Conservation (phyloP, 92 coral and sea anemone species). For the Epizoanthus stellaris region DNA sequence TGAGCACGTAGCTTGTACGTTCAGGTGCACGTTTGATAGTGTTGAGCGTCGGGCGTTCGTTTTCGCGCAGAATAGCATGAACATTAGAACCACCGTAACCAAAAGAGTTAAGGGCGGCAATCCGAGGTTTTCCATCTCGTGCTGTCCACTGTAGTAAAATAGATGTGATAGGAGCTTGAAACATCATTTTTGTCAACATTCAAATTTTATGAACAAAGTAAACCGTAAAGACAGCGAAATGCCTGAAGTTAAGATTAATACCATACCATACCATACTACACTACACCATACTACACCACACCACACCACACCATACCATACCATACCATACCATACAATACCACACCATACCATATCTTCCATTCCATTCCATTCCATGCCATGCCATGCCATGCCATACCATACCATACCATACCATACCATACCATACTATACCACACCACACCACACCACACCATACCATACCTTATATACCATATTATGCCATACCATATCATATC, state of each 20-base stretch:
- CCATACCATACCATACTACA: conserved; percentile 13
- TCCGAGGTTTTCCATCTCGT: conserved; percentile 57
- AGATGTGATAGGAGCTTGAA: too few species aligned
- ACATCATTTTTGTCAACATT: not conserved
- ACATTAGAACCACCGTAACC: conserved; percentile 75
- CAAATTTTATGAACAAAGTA: too few species aligned
- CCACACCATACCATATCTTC: not conserved
- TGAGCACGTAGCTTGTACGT: conserved; percentile 37
- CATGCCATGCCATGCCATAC: not conserved
- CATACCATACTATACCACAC: not conserved
- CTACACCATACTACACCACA: conserved; percentile 10
- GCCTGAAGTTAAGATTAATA: not conserved
- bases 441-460: not conserved
- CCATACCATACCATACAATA: too few species aligned
- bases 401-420: too few species aligned
- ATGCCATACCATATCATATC: not conserved
- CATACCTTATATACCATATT: too few species aligned
- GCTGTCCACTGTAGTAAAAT: conserved; percentile 40
- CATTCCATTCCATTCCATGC: too few species aligned
- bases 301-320: conserved; percentile 1
- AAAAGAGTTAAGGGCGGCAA: conserved; percentile 65
- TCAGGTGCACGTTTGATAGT: not conserved
- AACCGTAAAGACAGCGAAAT: not conserved
- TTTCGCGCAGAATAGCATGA: conserved; percentile 62
- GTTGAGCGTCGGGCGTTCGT: not conserved